Evolutionary conservation across 92 coral and sea anemone genomes (phyloP), one percentile per base, ranked within the genome.

Genomic region (Blastomussa wellsi): DNA sequence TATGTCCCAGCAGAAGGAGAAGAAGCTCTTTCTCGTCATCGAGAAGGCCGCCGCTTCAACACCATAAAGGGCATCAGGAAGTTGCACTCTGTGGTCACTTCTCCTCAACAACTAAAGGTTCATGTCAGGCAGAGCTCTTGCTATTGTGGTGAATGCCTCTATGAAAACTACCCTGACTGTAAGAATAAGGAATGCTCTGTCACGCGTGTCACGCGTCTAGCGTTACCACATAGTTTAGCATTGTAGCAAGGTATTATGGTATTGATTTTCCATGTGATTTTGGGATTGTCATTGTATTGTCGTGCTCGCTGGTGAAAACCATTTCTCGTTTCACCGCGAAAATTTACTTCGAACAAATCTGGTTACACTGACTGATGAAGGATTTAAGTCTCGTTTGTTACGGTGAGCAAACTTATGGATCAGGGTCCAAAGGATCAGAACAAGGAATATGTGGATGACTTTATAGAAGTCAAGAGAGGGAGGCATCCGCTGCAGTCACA

Each of bases 1-100:
- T 87, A 80, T 47, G 86, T 87, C 77, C 88, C 84, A 88, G 57
- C 84, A 39, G 49, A 86, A 53, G 85, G 89, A 10, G 51, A 35
- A 32, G 75, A 69, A 42, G 89, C 72, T 29, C 60, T 78, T 86
- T n/a, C 37, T 3, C 49, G 72, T 72, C 29, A 88, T 52, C 52
- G 79, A 68, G 47, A 71, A 53, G 86, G 80, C 42, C 81, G 82
- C 73, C 41, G 32, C 12, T 81, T 81, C 47, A 47, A 72, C 38
- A 51, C 81, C 39, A 28, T 74, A 38, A 83, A 74, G 39, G 86
- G 90, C 80, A 87, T 87, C 66, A 15, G 86, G 33, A 87, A 87
- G n/a, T 59, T 87, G 74, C 90, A 81, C 86, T 80, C 64, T 38
- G 86, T 87, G 42, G 42, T 71, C 19, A 87, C 90, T 19, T 29